A percentile compares a stretch with the other conserved stretches of the same genome.
Conservation (phyloP, 2,888 invertebrate species). For the Drosophila fulvimacula region DNA sequence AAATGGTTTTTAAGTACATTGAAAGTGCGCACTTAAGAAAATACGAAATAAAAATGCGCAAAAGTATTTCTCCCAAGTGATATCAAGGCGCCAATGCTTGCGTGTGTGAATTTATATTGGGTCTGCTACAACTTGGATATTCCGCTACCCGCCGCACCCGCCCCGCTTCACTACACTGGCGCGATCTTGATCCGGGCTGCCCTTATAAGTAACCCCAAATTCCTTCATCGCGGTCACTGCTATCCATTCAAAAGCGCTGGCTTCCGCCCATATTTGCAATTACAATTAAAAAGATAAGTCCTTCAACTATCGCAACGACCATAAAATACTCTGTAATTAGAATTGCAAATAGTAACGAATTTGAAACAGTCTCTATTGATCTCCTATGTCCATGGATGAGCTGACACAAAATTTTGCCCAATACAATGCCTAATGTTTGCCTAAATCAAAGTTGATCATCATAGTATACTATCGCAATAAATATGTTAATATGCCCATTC, state of each 20-base stretch:
- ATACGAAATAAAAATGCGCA: slow-evolving; percentile 1
- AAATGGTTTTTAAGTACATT: slow-evolving; percentile 3
- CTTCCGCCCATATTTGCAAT: slow-evolving; percentile 76
- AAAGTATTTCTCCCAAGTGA: slow-evolving; percentile 18
- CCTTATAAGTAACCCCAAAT: slow-evolving; percentile 67
- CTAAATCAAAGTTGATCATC: not conserved
- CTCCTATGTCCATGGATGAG: not conserved
- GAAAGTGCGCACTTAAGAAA: slow-evolving; percentile 29
- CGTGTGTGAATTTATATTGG: slow-evolving; percentile 23
- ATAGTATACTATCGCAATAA: not conserved
- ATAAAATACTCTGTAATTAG: not conserved
- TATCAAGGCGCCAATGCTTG: slow-evolving; percentile 10
- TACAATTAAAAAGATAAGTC: slow-evolving; percentile 51
- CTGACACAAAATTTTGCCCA: not conserved
- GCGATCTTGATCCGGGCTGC: slow-evolving; percentile 44
- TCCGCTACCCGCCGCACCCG: not conserved
- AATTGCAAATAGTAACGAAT: not conserved
- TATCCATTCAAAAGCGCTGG: slow-evolving; percentile 63
- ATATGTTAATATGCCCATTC: not conserved
- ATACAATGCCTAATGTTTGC: not conserved
- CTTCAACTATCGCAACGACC: not conserved
- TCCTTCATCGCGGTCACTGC: slow-evolving; percentile 44
- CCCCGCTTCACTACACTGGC: not conserved
- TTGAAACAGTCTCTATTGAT: not conserved
- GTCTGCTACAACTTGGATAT: slow-evolving; percentile 36